Percentiles rank a stretch among this genome's conserved stretches.
Conservation (phyloP, 1,140 invertebrate genomes). For the Bombus pyrosoma region DNA sequence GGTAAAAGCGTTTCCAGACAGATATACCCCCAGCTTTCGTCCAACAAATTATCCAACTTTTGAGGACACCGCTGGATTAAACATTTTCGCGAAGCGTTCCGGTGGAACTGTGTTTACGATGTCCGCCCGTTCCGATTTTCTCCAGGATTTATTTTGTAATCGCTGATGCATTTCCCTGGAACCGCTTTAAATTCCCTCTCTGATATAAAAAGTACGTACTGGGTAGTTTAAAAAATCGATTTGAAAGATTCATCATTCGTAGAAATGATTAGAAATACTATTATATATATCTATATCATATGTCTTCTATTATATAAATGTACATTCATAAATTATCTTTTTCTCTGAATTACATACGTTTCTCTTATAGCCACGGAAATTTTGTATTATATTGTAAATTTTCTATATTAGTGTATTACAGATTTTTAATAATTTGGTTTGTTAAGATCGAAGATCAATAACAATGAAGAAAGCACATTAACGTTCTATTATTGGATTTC, state of each 20-base stretch:
- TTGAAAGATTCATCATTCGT: neutral
- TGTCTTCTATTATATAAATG: no score
- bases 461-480: no score
- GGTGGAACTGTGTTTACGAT: constrained; percentile 4
- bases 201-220: neutral
- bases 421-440: no score
- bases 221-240: neutral
- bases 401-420: no score
- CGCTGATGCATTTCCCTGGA: neutral
- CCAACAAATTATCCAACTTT: constrained; percentile 34
- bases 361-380: no score
- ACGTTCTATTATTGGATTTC: no score
- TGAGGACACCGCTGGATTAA: constrained; percentile 15
- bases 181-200: neutral
- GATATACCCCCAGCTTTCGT: neutral
- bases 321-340: neutral
- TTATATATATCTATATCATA: no score
- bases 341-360: no score
- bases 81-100: constrained; percentile 7
- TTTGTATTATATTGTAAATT: no score
- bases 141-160: neutral
- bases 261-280: neutral
- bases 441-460: no score
- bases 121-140: neutral
- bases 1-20: constrained; percentile 38